phyloP scores from a whole-genome alignment of 2,113 vertebrate species.

The Petroica traversi region DNA sequence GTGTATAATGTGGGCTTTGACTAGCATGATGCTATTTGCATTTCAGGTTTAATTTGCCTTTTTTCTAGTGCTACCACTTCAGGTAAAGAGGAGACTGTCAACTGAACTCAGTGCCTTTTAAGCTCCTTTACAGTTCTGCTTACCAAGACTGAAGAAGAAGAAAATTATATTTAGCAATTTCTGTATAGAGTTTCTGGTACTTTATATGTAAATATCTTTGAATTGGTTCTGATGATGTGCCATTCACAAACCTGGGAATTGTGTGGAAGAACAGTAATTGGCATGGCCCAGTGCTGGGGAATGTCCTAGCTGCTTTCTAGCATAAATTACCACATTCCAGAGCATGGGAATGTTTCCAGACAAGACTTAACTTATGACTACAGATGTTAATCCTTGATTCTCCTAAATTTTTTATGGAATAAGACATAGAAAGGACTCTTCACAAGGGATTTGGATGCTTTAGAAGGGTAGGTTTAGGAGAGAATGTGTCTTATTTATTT shows the following conservation, averaged over 20 bases:
- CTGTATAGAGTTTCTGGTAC: not conserved
- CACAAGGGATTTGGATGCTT: not conserved
- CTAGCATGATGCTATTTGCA: not conserved
- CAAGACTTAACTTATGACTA: not conserved
- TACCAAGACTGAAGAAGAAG: not conserved
- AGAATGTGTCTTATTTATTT: not conserved
- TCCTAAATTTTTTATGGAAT: not conserved
- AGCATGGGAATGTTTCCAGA: not conserved
- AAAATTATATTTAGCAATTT: not conserved
- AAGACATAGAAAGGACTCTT: not conserved
- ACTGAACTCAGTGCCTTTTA: not conserved
- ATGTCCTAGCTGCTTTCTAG: not conserved
- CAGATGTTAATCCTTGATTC: not conserved
- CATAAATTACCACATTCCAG: not conserved
- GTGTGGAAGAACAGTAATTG: not conserved
- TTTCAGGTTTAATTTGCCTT: not conserved
- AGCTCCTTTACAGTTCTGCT: not conserved
- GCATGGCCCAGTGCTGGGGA: not conserved
- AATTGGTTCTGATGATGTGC: not conserved
- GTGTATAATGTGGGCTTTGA: not conserved
- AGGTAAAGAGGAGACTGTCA: not conserved
- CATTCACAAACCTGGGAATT: not conserved
- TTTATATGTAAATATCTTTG: not conserved
- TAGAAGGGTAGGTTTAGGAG: not conserved
- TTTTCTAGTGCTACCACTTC: not conserved